Evolutionary conservation across 2,797 vertebrate species (phyloP).

Genomic region (Anas flavirostris): DNA sequence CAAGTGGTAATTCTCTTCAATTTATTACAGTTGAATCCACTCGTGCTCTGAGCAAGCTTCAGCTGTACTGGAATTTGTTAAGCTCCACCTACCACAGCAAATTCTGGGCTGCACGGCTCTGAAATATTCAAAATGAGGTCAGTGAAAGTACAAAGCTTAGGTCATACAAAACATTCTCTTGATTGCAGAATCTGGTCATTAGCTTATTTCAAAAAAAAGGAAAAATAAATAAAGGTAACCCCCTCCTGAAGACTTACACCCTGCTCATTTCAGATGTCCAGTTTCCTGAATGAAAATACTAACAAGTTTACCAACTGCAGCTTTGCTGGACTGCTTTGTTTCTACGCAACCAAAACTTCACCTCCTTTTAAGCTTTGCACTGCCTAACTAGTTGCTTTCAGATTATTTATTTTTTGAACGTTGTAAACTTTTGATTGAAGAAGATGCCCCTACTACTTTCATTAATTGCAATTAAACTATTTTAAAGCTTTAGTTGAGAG

Average conservation of each 20-base stretch:
- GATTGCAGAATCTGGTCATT: background rate
- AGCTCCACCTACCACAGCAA: background rate
- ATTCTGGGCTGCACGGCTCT: background rate
- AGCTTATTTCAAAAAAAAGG: background rate
- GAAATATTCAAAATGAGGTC: background rate
- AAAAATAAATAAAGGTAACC: background rate
- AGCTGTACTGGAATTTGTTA: background rate
- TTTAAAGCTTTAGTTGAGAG: background rate
- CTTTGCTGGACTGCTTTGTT: background rate
- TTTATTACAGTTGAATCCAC: background rate
- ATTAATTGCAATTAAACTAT: background rate
- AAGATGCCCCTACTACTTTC: background rate
- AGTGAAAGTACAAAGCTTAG: background rate
- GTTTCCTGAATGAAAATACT: background rate
- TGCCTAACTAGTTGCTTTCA: background rate
- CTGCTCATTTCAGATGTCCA: background rate
- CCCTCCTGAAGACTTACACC: background rate
- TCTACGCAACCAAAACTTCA: background rate
- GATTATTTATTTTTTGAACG: background rate
- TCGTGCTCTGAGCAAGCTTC: background rate
- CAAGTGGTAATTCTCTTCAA: background rate
- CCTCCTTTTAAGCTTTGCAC: background rate
- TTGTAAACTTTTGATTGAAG: background rate
- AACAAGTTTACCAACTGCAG: background rate
- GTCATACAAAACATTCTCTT: background rate